A percentile compares a stretch with the other conserved stretches of the same genome.
Evolutionary conservation across 2,797 vertebrate genomes (phyloP).

Genomic region (Mus caroli): DNA sequence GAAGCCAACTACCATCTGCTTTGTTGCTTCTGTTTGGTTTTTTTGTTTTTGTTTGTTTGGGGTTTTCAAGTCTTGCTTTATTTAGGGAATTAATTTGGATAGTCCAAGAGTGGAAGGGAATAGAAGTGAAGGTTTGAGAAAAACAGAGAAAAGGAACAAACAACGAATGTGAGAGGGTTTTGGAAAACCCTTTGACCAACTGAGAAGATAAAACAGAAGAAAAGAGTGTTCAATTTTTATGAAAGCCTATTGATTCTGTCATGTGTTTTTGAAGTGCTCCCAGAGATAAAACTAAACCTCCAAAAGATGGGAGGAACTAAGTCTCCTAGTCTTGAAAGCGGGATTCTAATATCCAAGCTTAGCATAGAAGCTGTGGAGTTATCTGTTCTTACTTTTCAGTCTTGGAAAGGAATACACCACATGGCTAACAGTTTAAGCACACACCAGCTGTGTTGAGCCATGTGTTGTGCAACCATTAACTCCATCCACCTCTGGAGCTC

Average conservation of each 20-base stretch:
- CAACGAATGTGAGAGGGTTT: neutral
- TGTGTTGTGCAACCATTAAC: neutral
- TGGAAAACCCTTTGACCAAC: neutral
- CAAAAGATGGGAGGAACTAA: neutral
- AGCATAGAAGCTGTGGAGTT: neutral
- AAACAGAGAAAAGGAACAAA: constrained; percentile 13
- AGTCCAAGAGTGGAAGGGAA: neutral
- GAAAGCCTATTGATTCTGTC: neutral
- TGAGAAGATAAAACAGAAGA: constrained; percentile 30
- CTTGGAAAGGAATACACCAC: neutral
- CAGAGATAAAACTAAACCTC: neutral
- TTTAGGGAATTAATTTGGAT: neutral
- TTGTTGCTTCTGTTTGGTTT: neutral
- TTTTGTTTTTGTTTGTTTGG: neutral
- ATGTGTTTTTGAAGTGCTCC: neutral
- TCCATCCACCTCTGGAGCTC: neutral
- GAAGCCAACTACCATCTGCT: neutral
- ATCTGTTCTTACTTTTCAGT: neutral
- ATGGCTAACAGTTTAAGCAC: neutral
- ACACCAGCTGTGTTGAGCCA: neutral
- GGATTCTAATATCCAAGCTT: neutral
- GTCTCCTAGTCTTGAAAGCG: neutral
- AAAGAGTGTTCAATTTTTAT: neutral
- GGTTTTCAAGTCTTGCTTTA: constrained; percentile 24
- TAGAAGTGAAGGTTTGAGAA: constrained; percentile 11